Evolutionary conservation across 2,797 vertebrate genomes (phyloP).

Genomic region (Pangasius djambal): DNA sequence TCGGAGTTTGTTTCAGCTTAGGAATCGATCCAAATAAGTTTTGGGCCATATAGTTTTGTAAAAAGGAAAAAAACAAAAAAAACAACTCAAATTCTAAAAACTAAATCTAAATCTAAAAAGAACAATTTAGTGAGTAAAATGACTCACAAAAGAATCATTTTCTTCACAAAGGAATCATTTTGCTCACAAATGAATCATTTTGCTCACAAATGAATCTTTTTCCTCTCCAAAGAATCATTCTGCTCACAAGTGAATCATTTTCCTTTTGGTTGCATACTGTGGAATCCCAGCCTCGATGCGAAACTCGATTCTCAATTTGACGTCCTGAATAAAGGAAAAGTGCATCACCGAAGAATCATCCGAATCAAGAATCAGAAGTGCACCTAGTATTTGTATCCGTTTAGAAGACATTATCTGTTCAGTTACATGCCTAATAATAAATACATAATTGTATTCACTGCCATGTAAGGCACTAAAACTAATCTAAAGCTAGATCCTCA

Average conservation of each 20-base stretch:
- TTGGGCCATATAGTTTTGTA: not conserved
- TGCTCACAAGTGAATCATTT: not conserved
- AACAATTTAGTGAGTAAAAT: not conserved
- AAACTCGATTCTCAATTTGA: not conserved
- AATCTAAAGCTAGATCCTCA: not conserved
- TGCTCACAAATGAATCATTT: not conserved
- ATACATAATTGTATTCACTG: not conserved
- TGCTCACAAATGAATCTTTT: not conserved
- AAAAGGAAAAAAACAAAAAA: not conserved
- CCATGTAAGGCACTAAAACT: not conserved
- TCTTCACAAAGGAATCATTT: not conserved
- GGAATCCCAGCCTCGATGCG: not conserved
- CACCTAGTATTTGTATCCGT: not conserved
- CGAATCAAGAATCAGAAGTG: not conserved
- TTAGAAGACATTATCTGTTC: not conserved
- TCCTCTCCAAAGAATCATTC: not conserved
- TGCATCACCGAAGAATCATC: not conserved
- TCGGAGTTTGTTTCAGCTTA: not conserved
- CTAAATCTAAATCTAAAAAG: not conserved
- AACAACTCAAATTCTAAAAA: not conserved
- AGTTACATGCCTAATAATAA: not conserved
- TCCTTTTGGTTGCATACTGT: not conserved
- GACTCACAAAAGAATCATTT: not conserved
- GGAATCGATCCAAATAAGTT: not conserved
- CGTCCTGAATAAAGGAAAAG: not conserved